Base-by-base conservation (phyloP, 2,113 vertebrate species). In the Buteo buteo region DNA sequence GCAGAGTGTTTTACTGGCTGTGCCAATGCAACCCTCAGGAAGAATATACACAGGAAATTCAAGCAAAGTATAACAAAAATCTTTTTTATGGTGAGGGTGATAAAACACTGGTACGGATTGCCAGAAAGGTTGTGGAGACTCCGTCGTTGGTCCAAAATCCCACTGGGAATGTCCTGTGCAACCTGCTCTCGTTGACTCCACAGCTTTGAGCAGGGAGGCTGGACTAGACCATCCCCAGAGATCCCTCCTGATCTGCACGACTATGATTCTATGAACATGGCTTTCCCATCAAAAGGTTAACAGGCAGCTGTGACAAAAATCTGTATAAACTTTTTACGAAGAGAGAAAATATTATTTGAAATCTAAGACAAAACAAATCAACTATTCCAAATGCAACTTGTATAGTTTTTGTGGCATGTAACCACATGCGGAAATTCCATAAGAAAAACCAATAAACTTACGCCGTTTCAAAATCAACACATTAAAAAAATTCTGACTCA, bases 381-480 rank as follows among this genome's bases (percentile, higher is more conserved):
- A 36, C 59, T 69, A 21, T 34, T 80, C 64, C 22, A 76, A 78
- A 81, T 4, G 4, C 16, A 47, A 18, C 31, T 84, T 70, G 32
- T 22, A 13, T 3, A 20, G 32, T 10, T 82, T 82, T 78, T 31
- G 45, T 49, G 73, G 77, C 55, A 66, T n/a, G 29, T 52, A 47
- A 86, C 24, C 54, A 42, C 45, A 47, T 0, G 0, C 20, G 45
- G 73, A 49, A 91, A 92, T 49, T 14, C 64, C 0, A 0, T 10
- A 64, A 36, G 28, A 14, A 84, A 84, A 71, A 1, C 1, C 21
- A 73, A n/a, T 1, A 32, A 29, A 49, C 21, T 52, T 64, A 9
- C 0, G 8, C 8, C 13, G 3, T n/a, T 93, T 87, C 64, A 57
- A 70, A 91, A 66, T 26, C 50, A 66, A 40, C 20, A n/a, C 50